Conservation (phyloP, 2,888 invertebrate genomes). For the Electrophaes corylata region DNA sequence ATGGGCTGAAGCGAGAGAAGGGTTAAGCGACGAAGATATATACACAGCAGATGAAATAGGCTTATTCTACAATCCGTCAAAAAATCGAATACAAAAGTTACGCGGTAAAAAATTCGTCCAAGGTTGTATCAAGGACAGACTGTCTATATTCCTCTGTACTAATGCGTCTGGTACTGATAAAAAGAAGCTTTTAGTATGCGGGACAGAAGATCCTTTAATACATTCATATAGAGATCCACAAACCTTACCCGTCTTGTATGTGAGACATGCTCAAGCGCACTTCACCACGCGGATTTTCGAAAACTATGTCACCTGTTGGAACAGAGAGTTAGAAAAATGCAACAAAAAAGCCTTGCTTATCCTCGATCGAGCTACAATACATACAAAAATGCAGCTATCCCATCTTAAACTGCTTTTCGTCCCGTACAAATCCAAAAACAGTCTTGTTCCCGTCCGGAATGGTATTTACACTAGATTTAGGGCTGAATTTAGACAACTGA, state of each 20-base stretch:
- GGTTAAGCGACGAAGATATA: constrained; percentile 53
- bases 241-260: constrained; percentile 54
- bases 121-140: constrained; percentile 52
- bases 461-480: constrained; percentile 52
- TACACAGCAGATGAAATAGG: constrained; percentile 59
- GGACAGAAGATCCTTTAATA: constrained; percentile 53
- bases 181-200: constrained; percentile 54
- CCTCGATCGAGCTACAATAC: constrained; percentile 56
- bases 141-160: constrained; percentile 54
- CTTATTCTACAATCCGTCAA: constrained; percentile 56
- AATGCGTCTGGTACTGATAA: constrained; percentile 56
- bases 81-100: constrained; percentile 54
- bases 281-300: constrained; percentile 59
- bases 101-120: constrained; percentile 57
- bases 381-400: constrained; percentile 54
- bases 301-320: constrained; percentile 57
- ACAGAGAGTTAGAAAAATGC: constrained; percentile 45
- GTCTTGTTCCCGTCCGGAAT: constrained; percentile 55
- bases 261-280: constrained; percentile 52
- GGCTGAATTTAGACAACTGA: constrained; percentile 49
- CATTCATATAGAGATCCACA: constrained; percentile 51
- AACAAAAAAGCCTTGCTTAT: constrained; percentile 50
- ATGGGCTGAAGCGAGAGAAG: constrained; percentile 53
- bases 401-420: constrained; percentile 57
- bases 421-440: constrained; percentile 56